Conservation (phyloP, 1,140 invertebrate genomes). For the Dinothrombium tinctorium region DNA sequence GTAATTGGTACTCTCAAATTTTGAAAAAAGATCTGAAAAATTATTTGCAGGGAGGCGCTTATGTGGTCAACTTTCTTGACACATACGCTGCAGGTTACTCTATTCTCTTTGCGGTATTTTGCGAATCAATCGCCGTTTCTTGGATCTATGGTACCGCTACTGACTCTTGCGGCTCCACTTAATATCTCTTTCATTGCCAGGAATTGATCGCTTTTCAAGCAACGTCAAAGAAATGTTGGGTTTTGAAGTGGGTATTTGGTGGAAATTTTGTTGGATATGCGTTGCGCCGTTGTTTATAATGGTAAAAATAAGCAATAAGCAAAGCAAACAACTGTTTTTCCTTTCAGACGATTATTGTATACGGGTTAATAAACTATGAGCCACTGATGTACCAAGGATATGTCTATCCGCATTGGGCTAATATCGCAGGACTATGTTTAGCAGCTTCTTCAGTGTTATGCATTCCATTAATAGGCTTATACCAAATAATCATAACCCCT, state of each 20-base stretch:
- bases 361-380: conserved; percentile 25
- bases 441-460: conserved; percentile 31
- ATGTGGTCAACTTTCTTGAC: conserved; percentile 44
- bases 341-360: conserved; percentile 32
- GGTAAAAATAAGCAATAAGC: conserved; percentile 26
- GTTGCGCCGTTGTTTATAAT: conserved; percentile 27
- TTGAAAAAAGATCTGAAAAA: no score
- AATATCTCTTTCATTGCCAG: neutral
- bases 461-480: conserved; percentile 32
- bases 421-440: conserved; percentile 33
- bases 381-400: conserved; percentile 23
- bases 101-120: conserved; percentile 40
- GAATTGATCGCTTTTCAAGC: conserved; percentile 31
- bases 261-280: conserved; percentile 29
- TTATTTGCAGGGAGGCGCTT: conserved; percentile 35
- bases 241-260: conserved; percentile 23
- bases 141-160: conserved; percentile 42
- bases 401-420: conserved; percentile 34
- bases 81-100: conserved; percentile 40
- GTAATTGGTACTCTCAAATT: no score
- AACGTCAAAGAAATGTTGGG: conserved; percentile 32
- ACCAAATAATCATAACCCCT: conserved; percentile 23
- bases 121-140: conserved; percentile 41
- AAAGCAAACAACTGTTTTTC: conserved; percentile 20
- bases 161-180: neutral